Evolutionary conservation across 2,888 invertebrate genomes (phyloP).

Genomic region (Ichneumoninae sp.): DNA sequence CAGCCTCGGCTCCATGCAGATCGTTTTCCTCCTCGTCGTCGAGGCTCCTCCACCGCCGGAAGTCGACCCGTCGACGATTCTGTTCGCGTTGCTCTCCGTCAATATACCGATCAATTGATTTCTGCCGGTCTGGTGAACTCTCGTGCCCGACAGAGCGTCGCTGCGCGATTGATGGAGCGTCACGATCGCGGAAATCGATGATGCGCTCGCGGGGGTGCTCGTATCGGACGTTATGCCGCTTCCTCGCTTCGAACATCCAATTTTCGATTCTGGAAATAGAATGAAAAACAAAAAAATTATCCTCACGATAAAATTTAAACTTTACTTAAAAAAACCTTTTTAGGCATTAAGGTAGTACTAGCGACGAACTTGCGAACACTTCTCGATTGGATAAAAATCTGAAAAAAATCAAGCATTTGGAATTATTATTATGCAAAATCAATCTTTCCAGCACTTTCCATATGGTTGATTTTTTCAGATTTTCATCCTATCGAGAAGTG

Average conservation of each 20-base stretch:
- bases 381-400: no score
- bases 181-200: conserved; percentile 61
- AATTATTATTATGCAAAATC: no score
- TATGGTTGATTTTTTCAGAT: no score
- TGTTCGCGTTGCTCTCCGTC: conserved; percentile 71
- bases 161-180: conserved; percentile 55
- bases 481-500: no score
- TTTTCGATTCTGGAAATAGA: conserved; percentile 24
- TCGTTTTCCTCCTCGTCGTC: conserved; percentile 68
- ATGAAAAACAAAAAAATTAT: neutral
- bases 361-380: no score
- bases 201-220: conserved; percentile 27
- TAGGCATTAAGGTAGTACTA: no score
- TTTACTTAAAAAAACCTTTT: no score
- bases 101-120: conserved; percentile 75
- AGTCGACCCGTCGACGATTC: conserved; percentile 39
- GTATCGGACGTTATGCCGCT: conserved; percentile 50
- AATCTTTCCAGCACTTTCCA: no score
- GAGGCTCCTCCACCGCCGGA: neutral
- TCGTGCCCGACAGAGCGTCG: conserved; percentile 22
- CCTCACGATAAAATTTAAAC: no score
- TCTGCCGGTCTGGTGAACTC: conserved; percentile 51
- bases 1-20: conserved; percentile 72
- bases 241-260: conserved; percentile 42
- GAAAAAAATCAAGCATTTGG: no score